phyloP scores from a whole-genome alignment of 2,888 invertebrate species.

The Ligdia adustata region DNA sequence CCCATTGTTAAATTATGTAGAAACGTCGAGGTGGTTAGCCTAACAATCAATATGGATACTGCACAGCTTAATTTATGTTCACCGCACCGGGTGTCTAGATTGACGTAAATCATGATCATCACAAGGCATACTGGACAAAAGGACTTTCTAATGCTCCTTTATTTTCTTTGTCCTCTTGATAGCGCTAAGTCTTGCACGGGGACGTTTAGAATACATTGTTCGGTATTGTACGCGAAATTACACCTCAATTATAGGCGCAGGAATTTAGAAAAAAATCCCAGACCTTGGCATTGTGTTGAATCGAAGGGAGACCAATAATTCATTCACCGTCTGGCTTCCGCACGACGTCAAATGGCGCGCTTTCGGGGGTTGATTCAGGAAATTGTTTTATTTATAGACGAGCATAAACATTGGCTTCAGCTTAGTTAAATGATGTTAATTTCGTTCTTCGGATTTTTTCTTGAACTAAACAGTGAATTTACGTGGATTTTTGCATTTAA shows the following conservation, averaged over 20 bases:
- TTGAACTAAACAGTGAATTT: background rate
- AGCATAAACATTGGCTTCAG: slow-evolving; percentile 7
- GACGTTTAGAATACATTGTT: slow-evolving; percentile 56
- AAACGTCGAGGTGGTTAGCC: slow-evolving; percentile 45
- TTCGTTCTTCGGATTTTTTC: background rate
- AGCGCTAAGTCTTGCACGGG: slow-evolving; percentile 53
- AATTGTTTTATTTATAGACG: slow-evolving; percentile 29
- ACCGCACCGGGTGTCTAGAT: slow-evolving; percentile 50
- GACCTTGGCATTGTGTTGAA: slow-evolving; percentile 58
- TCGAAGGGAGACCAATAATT: slow-evolving; percentile 65
- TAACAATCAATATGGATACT: slow-evolving; percentile 45
- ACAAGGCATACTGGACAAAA: slow-evolving; percentile 56
- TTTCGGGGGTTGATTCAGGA: slow-evolving; percentile 47
- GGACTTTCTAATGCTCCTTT: slow-evolving; percentile 65
- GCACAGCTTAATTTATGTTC: slow-evolving; percentile 57
- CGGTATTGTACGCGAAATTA: slow-evolving; percentile 67
- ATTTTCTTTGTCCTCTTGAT: slow-evolving; percentile 55
- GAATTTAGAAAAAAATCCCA: slow-evolving; percentile 57
- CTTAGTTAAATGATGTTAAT: background rate
- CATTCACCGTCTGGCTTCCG: slow-evolving; percentile 67
- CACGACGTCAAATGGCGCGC: slow-evolving; percentile 56
- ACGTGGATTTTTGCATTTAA: no score
- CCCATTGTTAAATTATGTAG: slow-evolving; percentile 53
- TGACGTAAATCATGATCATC: slow-evolving; percentile 69
- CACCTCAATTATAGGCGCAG: slow-evolving; percentile 73